Conservation (phyloP, 2,888 invertebrate genomes). For the Ophioninae sp. region DNA sequence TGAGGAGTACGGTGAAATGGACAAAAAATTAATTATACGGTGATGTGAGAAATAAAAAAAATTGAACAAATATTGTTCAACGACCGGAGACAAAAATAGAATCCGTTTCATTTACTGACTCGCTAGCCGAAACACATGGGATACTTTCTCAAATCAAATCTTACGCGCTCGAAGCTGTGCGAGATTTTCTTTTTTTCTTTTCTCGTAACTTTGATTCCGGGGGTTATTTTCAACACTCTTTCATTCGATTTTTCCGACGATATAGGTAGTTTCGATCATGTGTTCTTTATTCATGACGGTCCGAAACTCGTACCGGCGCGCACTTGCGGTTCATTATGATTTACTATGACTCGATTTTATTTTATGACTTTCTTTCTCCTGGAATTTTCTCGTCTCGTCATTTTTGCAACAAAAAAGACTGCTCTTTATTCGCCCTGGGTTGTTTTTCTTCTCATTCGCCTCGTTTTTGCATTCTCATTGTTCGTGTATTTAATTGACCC, state of each 20-base stretch:
- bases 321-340: conserved; percentile 28
- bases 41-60: conserved; percentile 5
- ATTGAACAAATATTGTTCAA: conserved; percentile 26
- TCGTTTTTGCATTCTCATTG: conserved; percentile 15
- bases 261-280: conserved; percentile 28
- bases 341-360: conserved; percentile 25
- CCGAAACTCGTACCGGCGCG: neutral
- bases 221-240: conserved; percentile 6
- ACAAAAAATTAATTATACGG: conserved; percentile 21
- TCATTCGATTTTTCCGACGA: conserved; percentile 1
- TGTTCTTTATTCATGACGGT: conserved; percentile 19
- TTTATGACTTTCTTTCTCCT: conserved; percentile 16
- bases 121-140: conserved; percentile 22
- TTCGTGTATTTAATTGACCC: conserved; percentile 52
- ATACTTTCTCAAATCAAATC: conserved; percentile 28
- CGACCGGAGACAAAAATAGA: conserved; percentile 28
- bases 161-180: conserved; percentile 39
- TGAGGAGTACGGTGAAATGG: neutral
- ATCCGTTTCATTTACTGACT: conserved; percentile 34
- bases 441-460: conserved; percentile 26
- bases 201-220: conserved; percentile 7
- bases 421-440: conserved; percentile 9
- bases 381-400: conserved; percentile 10
- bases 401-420: conserved; percentile 28
- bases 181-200: neutral